Base-by-base conservation (phyloP, 2,888 invertebrate genomes). In the Drosophila longiperda region DNA sequence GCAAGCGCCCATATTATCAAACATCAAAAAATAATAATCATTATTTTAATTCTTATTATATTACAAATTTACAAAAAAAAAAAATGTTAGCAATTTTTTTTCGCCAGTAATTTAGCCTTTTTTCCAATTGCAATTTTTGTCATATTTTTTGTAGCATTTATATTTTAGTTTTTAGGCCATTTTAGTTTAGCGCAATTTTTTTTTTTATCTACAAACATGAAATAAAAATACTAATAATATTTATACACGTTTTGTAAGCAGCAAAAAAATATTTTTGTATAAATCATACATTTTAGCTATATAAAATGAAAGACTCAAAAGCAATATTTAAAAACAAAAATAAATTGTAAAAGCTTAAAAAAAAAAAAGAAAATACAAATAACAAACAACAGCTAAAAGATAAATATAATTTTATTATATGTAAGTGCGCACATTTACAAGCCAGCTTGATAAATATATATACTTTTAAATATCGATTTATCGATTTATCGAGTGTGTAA, bases 241-340 rank as follows among this genome's bases (percentile, higher is more conserved):
- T 78, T 78, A 69, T 83, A 80, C 71, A 76, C n/a, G 61, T 69
- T 72, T 75, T 77, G 72, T 73, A 59, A 55, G 49, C 68, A 40
- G 29, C 36, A 62, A 50, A 36, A 36, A 66, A 40, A 61, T 75
- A 77, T 57, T 57, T 57, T 57, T 57, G 57, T 57, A 57, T 34
- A 58, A 54, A 26, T 52, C 26, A 54, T 63, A 63, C 49, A 61
- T 50, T 63, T 72, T 72, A 75, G 74, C 62, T 66, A 61, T 74
- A 83, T 62, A 79, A 84, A 84, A 79, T 76, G 82, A 82, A 91
- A 91, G 91, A 90, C 90, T 90, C 90, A 90, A 90, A 90, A 91
- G 91, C 90, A 91, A 90, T 89, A 80, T 82, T 73, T 73, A 66
- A 34, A 38, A 57, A 58, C 38, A 45, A n/a, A 53, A 45, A 42